Percentiles rank a stretch among this genome's conserved stretches.
Evolutionary conservation across 2,797 vertebrate genomes (phyloP).

Genomic region (Molothrus ater): DNA sequence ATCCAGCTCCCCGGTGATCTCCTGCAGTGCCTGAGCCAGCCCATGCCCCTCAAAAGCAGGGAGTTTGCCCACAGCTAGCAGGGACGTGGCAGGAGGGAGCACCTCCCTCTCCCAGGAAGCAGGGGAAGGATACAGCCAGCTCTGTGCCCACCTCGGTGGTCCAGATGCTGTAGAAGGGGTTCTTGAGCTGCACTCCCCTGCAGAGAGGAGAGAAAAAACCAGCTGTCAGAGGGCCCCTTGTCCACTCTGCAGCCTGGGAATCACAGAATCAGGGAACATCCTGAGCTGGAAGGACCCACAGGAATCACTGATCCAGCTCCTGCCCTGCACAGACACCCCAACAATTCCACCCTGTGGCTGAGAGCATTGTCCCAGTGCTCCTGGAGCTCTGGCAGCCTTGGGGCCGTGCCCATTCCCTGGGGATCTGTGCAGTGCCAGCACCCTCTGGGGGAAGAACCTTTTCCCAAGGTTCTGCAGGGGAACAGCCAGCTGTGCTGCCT

Average conservation of each 20-base stretch:
- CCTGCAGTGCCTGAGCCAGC: not conserved
- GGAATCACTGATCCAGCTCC: not conserved
- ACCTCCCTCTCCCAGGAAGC: not conserved
- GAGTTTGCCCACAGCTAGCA: not conserved
- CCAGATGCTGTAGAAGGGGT: constrained; percentile 99
- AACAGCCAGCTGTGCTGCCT: not conserved
- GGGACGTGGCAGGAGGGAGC: not conserved
- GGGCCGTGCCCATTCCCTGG: not conserved
- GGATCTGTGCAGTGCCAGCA: not conserved
- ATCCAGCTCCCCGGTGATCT: not conserved
- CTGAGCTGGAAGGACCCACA: not conserved
- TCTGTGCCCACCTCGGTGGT: constrained; percentile 94
- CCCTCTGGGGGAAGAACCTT: not conserved
- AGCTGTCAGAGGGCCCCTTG: not conserved
- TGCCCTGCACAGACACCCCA: not conserved
- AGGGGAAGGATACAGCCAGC: constrained; percentile 91
- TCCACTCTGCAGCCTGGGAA: not conserved
- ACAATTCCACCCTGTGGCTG: not conserved
- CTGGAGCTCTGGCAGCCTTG: not conserved
- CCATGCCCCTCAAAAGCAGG: not conserved
- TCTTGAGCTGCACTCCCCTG: constrained; percentile 95
- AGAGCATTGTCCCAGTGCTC: rapidly evolving
- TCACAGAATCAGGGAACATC: not conserved
- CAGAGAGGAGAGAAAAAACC: not conserved
- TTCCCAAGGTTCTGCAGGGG: not conserved